Evolutionary conservation across 2,888 invertebrate genomes (phyloP).

Genomic region (Penaeus monodon): DNA sequence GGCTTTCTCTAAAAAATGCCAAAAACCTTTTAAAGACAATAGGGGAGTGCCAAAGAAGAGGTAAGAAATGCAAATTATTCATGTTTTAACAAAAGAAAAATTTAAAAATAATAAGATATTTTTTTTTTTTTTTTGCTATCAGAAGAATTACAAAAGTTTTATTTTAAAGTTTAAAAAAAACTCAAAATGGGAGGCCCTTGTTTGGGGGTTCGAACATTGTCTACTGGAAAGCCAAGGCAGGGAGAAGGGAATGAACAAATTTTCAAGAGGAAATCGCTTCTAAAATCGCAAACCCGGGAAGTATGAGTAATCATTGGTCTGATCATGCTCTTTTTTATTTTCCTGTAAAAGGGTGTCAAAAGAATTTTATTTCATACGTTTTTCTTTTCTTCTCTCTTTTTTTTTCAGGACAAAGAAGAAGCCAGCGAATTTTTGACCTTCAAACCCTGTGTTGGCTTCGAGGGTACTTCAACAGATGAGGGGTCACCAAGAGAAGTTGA

Average conservation of each 20-base stretch:
- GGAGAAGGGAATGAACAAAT: conserved; percentile 99
- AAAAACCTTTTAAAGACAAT: conserved; percentile 94
- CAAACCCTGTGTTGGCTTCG: conserved; percentile 96
- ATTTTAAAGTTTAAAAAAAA: conserved; percentile 80
- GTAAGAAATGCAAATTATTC: conserved; percentile 69
- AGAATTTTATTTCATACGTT: no score
- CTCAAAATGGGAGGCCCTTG: conserved; percentile 94
- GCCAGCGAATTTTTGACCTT: conserved; percentile 96
- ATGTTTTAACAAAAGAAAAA: no score
- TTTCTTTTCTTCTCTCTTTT: neutral
- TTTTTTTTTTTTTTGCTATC: no score
- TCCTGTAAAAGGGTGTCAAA: no score
- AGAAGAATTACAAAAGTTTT: neutral
- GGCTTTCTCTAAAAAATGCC: conserved; percentile 94
- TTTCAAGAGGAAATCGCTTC: conserved; percentile 96
- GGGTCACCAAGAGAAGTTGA: conserved; percentile 95
- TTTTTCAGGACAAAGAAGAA: conserved; percentile 87
- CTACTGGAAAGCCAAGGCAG: conserved; percentile 97
- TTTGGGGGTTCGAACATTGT: conserved; percentile 96
- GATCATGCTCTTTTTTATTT: no score
- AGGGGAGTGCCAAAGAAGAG: conserved; percentile 97
- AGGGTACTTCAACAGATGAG: conserved; percentile 94
- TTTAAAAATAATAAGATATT: no score
- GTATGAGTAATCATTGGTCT: conserved; percentile 67
- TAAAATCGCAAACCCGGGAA: conserved; percentile 97